Percentiles rank a stretch among this genome's conserved stretches.
Conservation (phyloP, 2,888 invertebrate species). For the Trissolcus brochymenae region DNA sequence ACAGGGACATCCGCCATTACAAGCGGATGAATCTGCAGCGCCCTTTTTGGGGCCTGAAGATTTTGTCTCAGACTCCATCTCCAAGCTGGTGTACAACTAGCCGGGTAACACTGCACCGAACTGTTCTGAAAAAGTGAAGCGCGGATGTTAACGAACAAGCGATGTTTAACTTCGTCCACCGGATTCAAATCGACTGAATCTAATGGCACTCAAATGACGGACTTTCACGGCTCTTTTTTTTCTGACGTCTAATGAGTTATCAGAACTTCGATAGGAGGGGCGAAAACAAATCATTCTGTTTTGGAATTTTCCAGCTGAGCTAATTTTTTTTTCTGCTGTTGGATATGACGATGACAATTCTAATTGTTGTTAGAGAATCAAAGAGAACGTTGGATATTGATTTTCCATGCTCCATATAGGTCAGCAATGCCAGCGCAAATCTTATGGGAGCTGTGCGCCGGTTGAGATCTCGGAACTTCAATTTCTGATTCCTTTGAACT, state of each 20-base stretch:
- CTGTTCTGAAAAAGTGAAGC: constrained; percentile 34
- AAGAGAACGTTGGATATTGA: constrained; percentile 31
- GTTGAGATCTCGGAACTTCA: too few species aligned
- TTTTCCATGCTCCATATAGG: constrained; percentile 42
- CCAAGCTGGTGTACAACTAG: background rate
- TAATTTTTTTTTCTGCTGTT: background rate
- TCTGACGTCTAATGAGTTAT: background rate
- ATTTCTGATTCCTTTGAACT: too few species aligned
- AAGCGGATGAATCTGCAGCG: constrained; percentile 33
- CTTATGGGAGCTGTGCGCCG: constrained; percentile 11
- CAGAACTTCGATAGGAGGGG: background rate
- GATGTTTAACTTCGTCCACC: constrained; percentile 9
- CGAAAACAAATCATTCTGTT: too few species aligned
- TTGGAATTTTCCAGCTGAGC: too few species aligned
- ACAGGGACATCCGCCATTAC: constrained; percentile 71
- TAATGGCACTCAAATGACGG: constrained; percentile 21
- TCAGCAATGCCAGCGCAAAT: constrained; percentile 23
- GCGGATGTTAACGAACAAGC: constrained; percentile 24
- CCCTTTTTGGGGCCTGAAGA: constrained; percentile 57
- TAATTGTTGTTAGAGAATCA: background rate
- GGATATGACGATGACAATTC: background rate
- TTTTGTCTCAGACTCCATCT: constrained; percentile 42
- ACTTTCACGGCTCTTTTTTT: constrained; percentile 1
- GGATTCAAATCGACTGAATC: constrained; percentile 7
- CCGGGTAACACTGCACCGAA: constrained; percentile 26